Evolutionary conservation across 1,140 invertebrate genomes (phyloP), one percentile per base, ranked within the genome.

Genomic region (Pseudachorutes palmiensis): DNA sequence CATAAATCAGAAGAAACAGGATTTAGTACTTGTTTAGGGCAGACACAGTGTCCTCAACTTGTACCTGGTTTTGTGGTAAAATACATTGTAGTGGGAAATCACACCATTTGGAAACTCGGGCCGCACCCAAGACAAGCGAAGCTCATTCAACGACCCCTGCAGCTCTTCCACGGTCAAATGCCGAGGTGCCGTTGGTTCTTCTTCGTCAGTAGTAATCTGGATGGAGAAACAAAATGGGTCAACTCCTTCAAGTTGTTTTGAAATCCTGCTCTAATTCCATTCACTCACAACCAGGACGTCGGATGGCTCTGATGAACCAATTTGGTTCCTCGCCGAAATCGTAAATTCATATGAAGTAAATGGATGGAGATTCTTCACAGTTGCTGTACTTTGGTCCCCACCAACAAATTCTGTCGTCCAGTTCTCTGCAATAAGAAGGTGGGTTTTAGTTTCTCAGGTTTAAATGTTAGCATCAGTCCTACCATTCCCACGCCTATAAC

Each of bases 121-220:
- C 5, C 24, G 12, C 3, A 24, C 51, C 51, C 51, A 55, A 24
- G 51, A 55, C 5, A 55, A 5, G 12, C 51, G 12, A 9, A 55
- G 51, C 5, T 14, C 24, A 5, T 55, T 14, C 9, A 9, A 9
- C 9, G 36, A 14, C 12, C 24, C 51, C 24, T 55, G 12, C 51
- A 55, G 9, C 24, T 55, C 51, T 55, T 55, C 51, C 5, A 55
- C 51, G 3, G 51, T 24, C 51, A 55, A 24, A 55, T 55, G 51
- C 5, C 51, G 12, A 16, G 51, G 12, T 14, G 51, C 12, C 3
- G 14, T 16, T 12, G 51, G 51, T 22, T 55, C 51, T 24, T 55
- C 51, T 26, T 55, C 51, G 24, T 55, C 51, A 55, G 51, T 55
- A 9, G 51, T 55, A 19, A 55, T 22, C 51, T 55, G 36, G 36